Base-by-base conservation (phyloP, 2,888 invertebrate species). In the Eupeodes luniger region DNA sequence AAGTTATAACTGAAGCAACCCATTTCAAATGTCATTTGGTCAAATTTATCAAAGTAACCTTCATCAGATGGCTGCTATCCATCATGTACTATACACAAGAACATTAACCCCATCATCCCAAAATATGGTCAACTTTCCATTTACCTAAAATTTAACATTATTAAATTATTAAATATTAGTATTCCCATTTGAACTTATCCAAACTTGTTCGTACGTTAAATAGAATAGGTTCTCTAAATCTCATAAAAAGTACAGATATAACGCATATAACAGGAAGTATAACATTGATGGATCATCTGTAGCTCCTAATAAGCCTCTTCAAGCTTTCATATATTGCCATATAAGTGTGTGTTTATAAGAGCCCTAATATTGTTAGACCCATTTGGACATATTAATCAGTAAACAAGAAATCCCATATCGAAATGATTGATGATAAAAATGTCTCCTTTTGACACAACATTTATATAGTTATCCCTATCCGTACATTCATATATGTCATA, bases 371-470 rank as follows among this genome's bases (percentile, higher is more conserved):
- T 66, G 10, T 49, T 66, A 27, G 27, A 66, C 66, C 66, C 66
- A 49, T 66, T 66, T 66, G 9, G 10, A 10, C 66, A 27, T 9
- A 66, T 66, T 66, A 47, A 55, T 27, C 66, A 49, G 9, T 9
- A 66, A 66, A 66, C 49, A 66, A 66, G 9, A 3, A 47, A 47
- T 47, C 47, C 14, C 27, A 27, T 47, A 27, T 27, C 27, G 10
- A 49, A 66, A 49, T 66, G 47, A 66, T 66, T 66, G 49, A 66
- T 66, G 7, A 27, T 27, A 0, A 27, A 47, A 47, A 66, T 49
- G 66, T 66, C 64, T 66, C 64, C 66, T 66, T 66, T 27, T 4
- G 9, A 19, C 64, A 59, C 9, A 66, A 27, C 27, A 27, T 27
- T 19, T 19, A 10, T 10, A 55, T 51, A 14, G 10, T 12, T 19